A percentile compares a stretch with the other conserved stretches of the same genome.
phyloP scores from a whole-genome alignment of 2,797 vertebrate species.

The Brachymystax lenok region DNA sequence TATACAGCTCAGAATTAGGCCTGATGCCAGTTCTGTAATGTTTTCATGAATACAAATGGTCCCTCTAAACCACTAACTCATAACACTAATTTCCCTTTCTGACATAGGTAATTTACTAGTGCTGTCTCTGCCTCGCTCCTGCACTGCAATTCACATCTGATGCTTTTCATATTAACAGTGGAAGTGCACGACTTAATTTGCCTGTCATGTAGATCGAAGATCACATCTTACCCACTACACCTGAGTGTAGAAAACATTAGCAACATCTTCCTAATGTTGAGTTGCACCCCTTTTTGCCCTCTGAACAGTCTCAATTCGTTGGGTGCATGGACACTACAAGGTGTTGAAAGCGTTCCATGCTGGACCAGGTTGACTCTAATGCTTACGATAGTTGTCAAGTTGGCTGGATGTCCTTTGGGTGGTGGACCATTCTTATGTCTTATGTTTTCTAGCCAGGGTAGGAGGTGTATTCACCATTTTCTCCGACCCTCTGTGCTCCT shows the following conservation, averaged over 20 bases:
- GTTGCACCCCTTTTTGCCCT: no score
- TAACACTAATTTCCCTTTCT: constrained; percentile 52
- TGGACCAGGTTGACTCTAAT: no score
- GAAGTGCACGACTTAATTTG: constrained; percentile 19
- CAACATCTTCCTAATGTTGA: no score
- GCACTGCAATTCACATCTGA: constrained; percentile 18
- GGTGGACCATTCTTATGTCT: no score
- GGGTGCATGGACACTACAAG: no score
- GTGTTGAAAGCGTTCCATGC: no score
- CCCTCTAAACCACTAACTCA: constrained; percentile 48
- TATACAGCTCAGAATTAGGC: constrained; percentile 17
- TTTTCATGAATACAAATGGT: constrained; percentile 57
- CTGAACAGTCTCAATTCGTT: no score
- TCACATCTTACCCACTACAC: not conserved
- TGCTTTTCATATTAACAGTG: constrained; percentile 37
- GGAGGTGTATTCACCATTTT: not conserved
- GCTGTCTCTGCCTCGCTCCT: constrained; percentile 36
- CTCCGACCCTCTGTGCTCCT: not conserved
- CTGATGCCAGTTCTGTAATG: constrained; percentile 47
- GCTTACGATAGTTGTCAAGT: no score
- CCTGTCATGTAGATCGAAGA: not conserved
- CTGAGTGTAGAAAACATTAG: not conserved
- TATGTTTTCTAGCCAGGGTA: not conserved
- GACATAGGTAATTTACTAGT: constrained; percentile 54
- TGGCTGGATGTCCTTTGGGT: no score